Evolutionary conservation across 2,888 invertebrate species (phyloP).

Genomic region (Tachina fera): DNA sequence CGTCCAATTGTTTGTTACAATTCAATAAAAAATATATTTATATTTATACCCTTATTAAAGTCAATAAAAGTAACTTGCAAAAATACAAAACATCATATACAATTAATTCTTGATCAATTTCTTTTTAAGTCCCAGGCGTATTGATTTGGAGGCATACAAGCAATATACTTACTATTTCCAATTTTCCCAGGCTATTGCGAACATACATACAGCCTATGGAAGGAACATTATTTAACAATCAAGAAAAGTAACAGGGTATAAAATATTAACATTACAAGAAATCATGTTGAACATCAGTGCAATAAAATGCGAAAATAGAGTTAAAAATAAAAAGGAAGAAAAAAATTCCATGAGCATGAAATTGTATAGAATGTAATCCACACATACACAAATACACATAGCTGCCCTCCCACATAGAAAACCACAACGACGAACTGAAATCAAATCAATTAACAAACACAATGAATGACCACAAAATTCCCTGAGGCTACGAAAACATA

Average conservation of each 20-base stretch:
- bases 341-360: not conserved
- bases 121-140: constrained; percentile 33
- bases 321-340: not conserved
- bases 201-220: not conserved
- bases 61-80: not conserved
- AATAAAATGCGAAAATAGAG: not conserved
- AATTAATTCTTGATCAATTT: constrained; percentile 51
- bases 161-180: not conserved
- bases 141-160: not conserved
- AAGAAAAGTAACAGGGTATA: constrained; percentile 48
- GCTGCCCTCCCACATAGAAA: not conserved
- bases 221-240: constrained; percentile 35
- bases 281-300: not conserved
- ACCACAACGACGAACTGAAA: constrained; percentile 48
- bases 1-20: too few relatives aligned
- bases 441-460: constrained; percentile 70
- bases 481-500: constrained; percentile 55
- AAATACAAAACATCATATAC: not conserved
- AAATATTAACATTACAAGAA: constrained; percentile 64
- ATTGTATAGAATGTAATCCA: not conserved
- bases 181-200: not conserved
- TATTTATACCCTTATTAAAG: not conserved
- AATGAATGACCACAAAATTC: constrained; percentile 66
- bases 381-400: not conserved
- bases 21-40: too few relatives aligned